phyloP scores from a whole-genome alignment of 2,888 invertebrate genomes.

The Leptopilina myrica region DNA sequence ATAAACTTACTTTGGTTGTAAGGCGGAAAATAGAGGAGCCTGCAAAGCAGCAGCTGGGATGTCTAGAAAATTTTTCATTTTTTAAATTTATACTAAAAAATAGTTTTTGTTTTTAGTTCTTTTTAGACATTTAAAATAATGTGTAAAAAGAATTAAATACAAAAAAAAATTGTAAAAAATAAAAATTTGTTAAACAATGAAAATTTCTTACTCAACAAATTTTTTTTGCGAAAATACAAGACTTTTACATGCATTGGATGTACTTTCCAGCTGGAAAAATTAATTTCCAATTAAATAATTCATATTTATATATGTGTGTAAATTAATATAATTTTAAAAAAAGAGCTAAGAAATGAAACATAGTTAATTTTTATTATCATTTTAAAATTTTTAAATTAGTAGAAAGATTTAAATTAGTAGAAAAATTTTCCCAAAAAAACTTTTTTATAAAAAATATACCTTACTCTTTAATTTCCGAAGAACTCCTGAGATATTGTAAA shows the following conservation, averaged over 20 bases:
- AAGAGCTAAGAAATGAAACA: no score
- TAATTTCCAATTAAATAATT: not conserved
- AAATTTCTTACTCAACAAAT: not conserved
- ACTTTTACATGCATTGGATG: not conserved
- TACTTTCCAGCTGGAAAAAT: not conserved
- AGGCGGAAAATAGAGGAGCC: not conserved
- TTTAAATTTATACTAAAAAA: not conserved
- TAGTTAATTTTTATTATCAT: no score
- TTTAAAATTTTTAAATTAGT: no score
- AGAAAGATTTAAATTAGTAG: no score
- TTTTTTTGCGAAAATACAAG: not conserved
- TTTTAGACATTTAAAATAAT: no score
- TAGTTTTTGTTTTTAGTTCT: not conserved
- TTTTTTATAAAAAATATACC: no score
- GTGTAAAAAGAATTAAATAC: no score
- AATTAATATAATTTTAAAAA: no score
- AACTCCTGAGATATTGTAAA: not conserved
- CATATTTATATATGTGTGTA: no score
- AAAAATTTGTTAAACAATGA: no score
- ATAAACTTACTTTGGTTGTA: constrained; percentile 11
- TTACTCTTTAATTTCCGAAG: not conserved
- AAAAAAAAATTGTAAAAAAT: no score
- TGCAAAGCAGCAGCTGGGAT: not conserved
- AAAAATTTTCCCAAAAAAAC: no score
- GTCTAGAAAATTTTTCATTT: not conserved